Evolutionary conservation across 2,797 vertebrate genomes (phyloP).

Genomic region (Pelodytes ibericus): DNA sequence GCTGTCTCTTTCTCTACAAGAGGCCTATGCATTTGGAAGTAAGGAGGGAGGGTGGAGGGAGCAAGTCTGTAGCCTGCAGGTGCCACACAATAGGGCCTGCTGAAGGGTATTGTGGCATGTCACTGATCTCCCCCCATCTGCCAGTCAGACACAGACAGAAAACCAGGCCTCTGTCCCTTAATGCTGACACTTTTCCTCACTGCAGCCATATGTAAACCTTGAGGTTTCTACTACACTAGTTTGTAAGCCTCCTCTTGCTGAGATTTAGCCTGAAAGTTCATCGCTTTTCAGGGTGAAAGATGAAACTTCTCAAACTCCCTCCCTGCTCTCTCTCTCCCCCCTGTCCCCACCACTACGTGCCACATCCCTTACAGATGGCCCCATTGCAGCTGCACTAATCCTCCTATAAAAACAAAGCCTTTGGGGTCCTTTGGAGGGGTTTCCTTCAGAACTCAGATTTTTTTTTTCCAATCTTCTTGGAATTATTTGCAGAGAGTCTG

Average conservation of each 20-base stretch:
- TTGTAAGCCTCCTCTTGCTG: not conserved
- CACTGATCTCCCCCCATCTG: slow-evolving; percentile 48
- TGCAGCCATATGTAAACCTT: not conserved
- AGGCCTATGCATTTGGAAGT: slow-evolving; percentile 16
- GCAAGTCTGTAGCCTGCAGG: slow-evolving; percentile 44
- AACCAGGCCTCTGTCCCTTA: slow-evolving; percentile 8
- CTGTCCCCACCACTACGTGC: slow-evolving; percentile 40
- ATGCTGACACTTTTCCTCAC: not conserved
- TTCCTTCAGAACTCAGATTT: slow-evolving; percentile 22
- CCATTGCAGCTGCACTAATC: slow-evolving; percentile 56
- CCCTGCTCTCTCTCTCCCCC: not conserved
- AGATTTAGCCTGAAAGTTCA: slow-evolving; percentile 22
- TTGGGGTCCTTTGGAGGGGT: slow-evolving; percentile 49
- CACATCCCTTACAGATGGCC: slow-evolving; percentile 54
- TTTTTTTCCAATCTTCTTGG: slow-evolving; percentile 15
- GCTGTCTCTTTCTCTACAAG: slow-evolving; percentile 52
- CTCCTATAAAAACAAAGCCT: slow-evolving; percentile 54
- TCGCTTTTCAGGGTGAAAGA: slow-evolving; percentile 40
- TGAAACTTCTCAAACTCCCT: slow-evolving; percentile 38
- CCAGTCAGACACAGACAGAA: slow-evolving; percentile 19
- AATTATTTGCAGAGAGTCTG: slow-evolving; percentile 37
- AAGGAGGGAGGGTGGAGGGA: slow-evolving; percentile 19
- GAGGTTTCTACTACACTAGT: not conserved
- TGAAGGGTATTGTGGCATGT: slow-evolving; percentile 46
- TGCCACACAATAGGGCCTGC: slow-evolving; percentile 47